These are phyloP conservation scores for Porites lutea DNA, from an alignment of 64 coral and sea anemone species.

Conservation along the genomic window DNA sequence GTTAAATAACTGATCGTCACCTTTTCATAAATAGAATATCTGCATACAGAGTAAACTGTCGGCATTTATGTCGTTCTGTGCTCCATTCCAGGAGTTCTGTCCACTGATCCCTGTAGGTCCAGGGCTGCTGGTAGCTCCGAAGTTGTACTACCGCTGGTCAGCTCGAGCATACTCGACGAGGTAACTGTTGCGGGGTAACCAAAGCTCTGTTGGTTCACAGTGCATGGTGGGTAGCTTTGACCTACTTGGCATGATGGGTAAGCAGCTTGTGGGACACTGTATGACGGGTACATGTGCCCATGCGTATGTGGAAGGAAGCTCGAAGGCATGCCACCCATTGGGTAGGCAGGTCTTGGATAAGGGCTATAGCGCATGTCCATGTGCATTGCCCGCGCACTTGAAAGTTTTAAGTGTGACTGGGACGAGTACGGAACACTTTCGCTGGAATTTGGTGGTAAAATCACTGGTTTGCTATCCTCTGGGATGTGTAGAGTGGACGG, in stretches of 20 bases:
- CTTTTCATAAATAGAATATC: conserved; percentile 24
- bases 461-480: conserved; percentile 73
- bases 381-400: conserved; percentile 70
- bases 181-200: conserved; percentile 55
- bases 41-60: conserved; percentile 3
- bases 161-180: conserved; percentile 52
- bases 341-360: conserved; percentile 80
- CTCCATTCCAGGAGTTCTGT: conserved; percentile 19
- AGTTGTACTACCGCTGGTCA: conserved; percentile 30
- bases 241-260: conserved; percentile 81
- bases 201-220: conserved; percentile 35
- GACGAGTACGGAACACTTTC: conserved; percentile 46
- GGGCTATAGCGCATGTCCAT: conserved; percentile 95
- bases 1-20: conserved; percentile 8
- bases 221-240: conserved; percentile 77
- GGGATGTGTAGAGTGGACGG: conserved; percentile 45
- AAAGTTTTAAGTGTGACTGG: conserved; percentile 70
- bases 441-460: conserved; percentile 51
- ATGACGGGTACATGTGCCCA: conserved; percentile 86
- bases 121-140: conserved; percentile 44
- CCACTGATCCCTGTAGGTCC: conserved; percentile 21
- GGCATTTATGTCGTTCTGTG: conserved; percentile 36
- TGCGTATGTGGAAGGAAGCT: conserved; percentile 74
- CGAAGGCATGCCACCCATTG: conserved; percentile 78
- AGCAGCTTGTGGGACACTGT: conserved; percentile 68